A percentile compares a stretch with the other conserved stretches of the same genome.
phyloP scores from a whole-genome alignment of 2,113 vertebrate species.

The Pyxicephalus adspersus region DNA sequence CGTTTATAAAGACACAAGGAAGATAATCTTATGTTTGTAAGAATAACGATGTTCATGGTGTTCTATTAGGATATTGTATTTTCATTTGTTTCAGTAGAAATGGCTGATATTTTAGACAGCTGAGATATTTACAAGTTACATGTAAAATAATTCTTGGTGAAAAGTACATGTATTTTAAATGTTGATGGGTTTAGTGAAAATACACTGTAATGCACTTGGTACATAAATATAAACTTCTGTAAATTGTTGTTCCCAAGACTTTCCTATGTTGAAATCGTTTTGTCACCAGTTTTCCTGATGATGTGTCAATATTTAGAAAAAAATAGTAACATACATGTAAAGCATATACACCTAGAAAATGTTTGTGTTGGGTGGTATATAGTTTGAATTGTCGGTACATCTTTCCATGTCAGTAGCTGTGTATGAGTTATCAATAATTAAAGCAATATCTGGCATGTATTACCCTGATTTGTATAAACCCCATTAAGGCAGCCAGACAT shows the following conservation, averaged over 20 bases:
- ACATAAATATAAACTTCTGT: neutral
- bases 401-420: neutral
- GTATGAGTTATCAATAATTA: neutral
- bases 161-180: neutral
- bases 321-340: no score
- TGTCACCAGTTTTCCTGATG: no score
- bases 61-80: neutral
- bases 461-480: neutral
- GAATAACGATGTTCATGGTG: no score
- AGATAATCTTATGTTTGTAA: no score
- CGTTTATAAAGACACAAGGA: no score
- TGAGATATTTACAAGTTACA: constrained; percentile 20
- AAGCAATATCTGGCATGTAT: neutral
- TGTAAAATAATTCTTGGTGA: neutral
- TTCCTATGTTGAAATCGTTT: no score
- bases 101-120: neutral
- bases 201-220: constrained; percentile 1
- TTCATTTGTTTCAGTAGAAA: neutral
- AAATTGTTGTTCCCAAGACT: neutral
- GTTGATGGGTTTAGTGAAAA: neutral
- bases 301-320: no score
- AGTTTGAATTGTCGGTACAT: neutral
- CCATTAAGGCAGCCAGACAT: no score
- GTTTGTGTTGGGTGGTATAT: neutral
- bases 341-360: no score